A percentile compares a stretch with the other conserved stretches of the same genome.
phyloP scores from a whole-genome alignment of 2,113 vertebrate species.

The Camelus bactrianus region DNA sequence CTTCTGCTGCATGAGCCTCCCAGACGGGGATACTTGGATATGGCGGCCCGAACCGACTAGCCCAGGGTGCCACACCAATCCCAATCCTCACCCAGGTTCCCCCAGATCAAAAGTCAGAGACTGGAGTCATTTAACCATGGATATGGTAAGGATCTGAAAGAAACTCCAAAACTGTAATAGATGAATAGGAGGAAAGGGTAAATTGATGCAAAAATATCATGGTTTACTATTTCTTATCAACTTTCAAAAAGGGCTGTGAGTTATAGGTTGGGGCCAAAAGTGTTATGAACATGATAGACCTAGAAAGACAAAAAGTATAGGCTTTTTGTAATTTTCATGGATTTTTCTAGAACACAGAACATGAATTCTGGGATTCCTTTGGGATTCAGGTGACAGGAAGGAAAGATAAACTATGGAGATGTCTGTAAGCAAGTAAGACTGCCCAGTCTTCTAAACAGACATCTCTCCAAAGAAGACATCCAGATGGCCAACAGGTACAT shows the following conservation, averaged over 20 bases:
- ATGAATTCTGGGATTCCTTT: neutral
- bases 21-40: neutral
- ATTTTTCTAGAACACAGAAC: slow-evolving; percentile 17
- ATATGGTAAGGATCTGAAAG: slow-evolving; percentile 10
- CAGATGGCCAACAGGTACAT: no score
- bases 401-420: neutral
- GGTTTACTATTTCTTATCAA: slow-evolving; percentile 39
- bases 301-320: neutral
- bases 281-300: neutral
- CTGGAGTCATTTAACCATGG: neutral
- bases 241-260: neutral
- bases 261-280: neutral
- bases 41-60: neutral
- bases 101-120: neutral
- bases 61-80: neutral
- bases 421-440: neutral
- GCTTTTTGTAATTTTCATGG: neutral
- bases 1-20: neutral
- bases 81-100: neutral
- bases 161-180: neutral
- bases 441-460: neutral
- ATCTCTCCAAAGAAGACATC: no score
- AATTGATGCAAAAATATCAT: neutral
- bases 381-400: neutral
- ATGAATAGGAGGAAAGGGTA: neutral